Evolutionary conservation across 1,140 invertebrate genomes (phyloP).

Genomic region (Drosophila repletoides): DNA sequence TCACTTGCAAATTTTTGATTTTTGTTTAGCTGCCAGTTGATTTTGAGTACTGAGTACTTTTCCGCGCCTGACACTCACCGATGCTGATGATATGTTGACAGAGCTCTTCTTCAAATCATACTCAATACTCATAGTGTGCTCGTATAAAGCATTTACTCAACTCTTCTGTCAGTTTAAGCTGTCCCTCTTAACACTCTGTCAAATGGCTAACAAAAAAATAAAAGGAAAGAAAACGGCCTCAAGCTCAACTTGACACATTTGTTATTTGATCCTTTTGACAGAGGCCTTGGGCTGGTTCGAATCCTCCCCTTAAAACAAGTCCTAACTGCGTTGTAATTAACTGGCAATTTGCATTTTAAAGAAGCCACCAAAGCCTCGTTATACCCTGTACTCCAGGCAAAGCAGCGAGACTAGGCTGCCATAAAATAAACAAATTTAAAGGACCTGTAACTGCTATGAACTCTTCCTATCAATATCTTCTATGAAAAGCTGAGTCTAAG

Average conservation of each 20-base stretch:
- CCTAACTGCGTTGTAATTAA: conserved; percentile 48
- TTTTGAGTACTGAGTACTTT: not conserved
- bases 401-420: not conserved
- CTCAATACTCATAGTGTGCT: not conserved
- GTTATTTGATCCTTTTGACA: conserved; percentile 57
- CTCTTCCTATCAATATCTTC: too few relatives aligned
- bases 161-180: conserved; percentile 10
- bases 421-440: not conserved
- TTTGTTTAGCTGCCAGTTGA: not conserved
- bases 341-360: conserved; percentile 58
- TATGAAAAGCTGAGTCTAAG: too few relatives aligned
- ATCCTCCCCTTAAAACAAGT: conserved; percentile 1
- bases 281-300: not conserved
- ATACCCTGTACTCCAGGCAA: not conserved
- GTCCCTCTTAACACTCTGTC: not conserved
- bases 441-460: too few relatives aligned
- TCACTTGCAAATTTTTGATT: not conserved
- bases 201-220: conserved; percentile 12
- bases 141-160: conserved; percentile 17
- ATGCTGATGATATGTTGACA: conserved; percentile 34
- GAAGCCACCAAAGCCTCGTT: conserved; percentile 3
- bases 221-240: conserved; percentile 5
- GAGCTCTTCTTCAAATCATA: conserved; percentile 21
- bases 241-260: conserved; percentile 39
- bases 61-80: conserved; percentile 2